Evolutionary conservation across 2,113 vertebrate genomes (phyloP).

Genomic region (Willisornis vidua): DNA sequence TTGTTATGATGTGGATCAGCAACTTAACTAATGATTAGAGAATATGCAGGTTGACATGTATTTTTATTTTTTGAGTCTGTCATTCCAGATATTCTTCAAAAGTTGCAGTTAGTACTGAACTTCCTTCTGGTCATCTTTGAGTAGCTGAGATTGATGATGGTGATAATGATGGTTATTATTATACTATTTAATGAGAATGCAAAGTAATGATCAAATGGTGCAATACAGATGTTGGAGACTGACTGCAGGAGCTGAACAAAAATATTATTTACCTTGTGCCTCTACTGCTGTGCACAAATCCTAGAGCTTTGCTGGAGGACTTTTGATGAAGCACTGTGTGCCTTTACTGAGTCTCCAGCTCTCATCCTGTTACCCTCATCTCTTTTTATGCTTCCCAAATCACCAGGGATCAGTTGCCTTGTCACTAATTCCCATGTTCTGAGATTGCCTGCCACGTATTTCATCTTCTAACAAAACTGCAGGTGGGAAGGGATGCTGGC

Average conservation of each 20-base stretch:
- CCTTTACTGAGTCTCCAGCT: not conserved
- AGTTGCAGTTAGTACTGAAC: not conserved
- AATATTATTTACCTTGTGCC: not conserved
- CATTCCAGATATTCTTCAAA: not conserved
- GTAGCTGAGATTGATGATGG: not conserved
- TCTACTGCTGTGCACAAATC: not conserved
- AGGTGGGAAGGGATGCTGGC: not conserved
- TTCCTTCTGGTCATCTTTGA: not conserved
- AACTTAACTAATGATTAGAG: not conserved
- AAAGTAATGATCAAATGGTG: not conserved
- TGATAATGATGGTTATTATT: not conserved
- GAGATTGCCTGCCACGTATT: not conserved
- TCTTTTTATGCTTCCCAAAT: not conserved
- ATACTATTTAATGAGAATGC: not conserved
- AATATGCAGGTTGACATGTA: not conserved
- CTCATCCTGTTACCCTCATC: not conserved
- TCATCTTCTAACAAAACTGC: not conserved
- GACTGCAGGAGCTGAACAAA: not conserved
- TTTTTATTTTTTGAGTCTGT: not conserved
- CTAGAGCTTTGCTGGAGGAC: not conserved
- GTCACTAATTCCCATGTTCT: not conserved
- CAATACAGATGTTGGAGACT: not conserved
- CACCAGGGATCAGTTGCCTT: not conserved
- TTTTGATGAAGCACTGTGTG: not conserved
- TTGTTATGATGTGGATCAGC: not conserved